A percentile compares a stretch with the other conserved stretches of the same genome.
These are phyloP conservation scores for Folsomia manolachei DNA, from an alignment of 2,888 invertebrate genomes.

Conservation along the genomic window DNA sequence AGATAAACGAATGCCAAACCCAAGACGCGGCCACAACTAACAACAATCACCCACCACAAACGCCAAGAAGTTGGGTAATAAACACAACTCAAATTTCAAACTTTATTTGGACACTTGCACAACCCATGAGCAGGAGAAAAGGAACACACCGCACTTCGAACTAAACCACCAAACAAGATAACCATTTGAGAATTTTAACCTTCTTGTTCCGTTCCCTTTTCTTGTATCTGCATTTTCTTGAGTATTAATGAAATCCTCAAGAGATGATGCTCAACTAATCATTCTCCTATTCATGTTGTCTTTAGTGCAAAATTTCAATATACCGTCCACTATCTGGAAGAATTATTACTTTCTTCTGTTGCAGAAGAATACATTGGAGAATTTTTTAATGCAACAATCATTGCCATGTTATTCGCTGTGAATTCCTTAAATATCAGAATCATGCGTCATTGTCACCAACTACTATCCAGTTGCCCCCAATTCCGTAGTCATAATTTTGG, in stretches of 20 bases:
- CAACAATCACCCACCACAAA: slow-evolving; percentile 10
- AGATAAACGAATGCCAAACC: slow-evolving; percentile 5
- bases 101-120: neutral
- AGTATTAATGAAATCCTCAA: neutral
- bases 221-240: neutral
- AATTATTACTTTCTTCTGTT: no score
- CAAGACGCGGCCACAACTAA: neutral
- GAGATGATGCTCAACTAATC: neutral
- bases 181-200: no score
- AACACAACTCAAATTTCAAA: slow-evolving; percentile 7
- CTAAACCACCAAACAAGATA: neutral
- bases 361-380: no score
- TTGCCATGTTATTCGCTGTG: no score
- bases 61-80: slow-evolving; percentile 4
- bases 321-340: no score
- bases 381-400: no score
- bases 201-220: no score
- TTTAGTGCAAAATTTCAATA: no score
- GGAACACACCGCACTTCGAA: neutral
- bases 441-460: no score
- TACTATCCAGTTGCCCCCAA: no score
- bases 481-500: no score
- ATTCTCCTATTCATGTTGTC: neutral
- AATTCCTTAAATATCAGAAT: no score
- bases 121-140: neutral